phyloP scores from a whole-genome alignment of 2,888 invertebrate genomes.

The Anoncus sp. region DNA sequence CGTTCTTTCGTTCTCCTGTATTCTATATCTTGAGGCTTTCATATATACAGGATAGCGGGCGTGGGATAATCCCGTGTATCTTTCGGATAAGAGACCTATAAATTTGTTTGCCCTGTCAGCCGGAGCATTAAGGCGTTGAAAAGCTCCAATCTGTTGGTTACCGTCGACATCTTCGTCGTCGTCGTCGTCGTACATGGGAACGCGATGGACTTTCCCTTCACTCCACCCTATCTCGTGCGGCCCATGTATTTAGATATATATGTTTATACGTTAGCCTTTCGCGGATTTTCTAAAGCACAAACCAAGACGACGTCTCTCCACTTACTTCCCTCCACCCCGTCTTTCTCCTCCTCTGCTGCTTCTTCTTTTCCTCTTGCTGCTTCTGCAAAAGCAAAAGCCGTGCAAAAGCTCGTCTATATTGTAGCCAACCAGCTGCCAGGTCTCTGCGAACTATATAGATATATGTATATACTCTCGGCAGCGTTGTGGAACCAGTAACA shows the following conservation, averaged over 20 bases:
- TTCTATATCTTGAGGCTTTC: slow-evolving; percentile 36
- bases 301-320: slow-evolving; percentile 47
- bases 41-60: slow-evolving; percentile 47
- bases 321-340: too few species aligned
- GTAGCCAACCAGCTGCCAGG: slow-evolving; percentile 5
- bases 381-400: slow-evolving; percentile 17
- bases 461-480: too few species aligned
- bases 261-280: slow-evolving; percentile 25
- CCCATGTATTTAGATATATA: slow-evolving; percentile 18
- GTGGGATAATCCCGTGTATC: slow-evolving; percentile 81
- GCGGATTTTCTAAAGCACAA: slow-evolving; percentile 65
- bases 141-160: slow-evolving; percentile 78
- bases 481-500: slow-evolving; percentile 16
- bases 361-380: slow-evolving; percentile 26
- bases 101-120: slow-evolving; percentile 82
- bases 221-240: slow-evolving; percentile 8
- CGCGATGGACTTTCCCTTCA: slow-evolving; percentile 59
- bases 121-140: slow-evolving; percentile 75
- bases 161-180: slow-evolving; percentile 73
- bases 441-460: slow-evolving; percentile 3
- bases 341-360: slow-evolving; percentile 22
- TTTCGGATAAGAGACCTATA: slow-evolving; percentile 82
- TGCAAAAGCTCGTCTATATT: slow-evolving; percentile 14
- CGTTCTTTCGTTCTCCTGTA: slow-evolving; percentile 36
- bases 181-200: slow-evolving; percentile 71